Evolutionary conservation across 1,140 invertebrate species (phyloP).

Genomic region (Augochlora pura): DNA sequence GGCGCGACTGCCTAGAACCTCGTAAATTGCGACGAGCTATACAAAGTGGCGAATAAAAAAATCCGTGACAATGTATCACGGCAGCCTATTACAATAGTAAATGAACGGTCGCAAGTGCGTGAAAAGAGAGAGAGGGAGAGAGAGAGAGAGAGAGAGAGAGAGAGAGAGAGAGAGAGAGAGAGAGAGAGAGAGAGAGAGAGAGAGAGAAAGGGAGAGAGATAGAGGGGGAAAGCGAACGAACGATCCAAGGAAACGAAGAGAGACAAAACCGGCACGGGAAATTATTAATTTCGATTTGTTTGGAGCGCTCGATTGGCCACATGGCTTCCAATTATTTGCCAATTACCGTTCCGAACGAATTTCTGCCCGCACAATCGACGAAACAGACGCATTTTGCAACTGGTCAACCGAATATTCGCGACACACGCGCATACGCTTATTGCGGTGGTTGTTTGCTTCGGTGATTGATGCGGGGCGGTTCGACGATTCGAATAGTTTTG

Average conservation of each 20-base stretch:
- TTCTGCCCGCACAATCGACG: constrained; percentile 19
- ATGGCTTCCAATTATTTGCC: constrained; percentile 36
- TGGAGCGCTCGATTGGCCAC: constrained; percentile 21
- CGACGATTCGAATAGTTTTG: background rate
- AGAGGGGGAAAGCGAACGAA: background rate
- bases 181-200: no score
- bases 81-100: background rate
- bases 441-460: background rate
- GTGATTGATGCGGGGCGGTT: background rate
- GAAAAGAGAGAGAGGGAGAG: no score
- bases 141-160: no score
- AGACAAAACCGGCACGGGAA: background rate
- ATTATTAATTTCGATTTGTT: constrained; percentile 55
- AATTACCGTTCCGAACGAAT: constrained; percentile 53
- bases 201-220: no score
- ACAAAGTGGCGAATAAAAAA: background rate
- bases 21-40: no score
- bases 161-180: no score
- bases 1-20: no score
- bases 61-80: background rate
- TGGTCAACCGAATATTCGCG: constrained; percentile 15
- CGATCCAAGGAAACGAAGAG: background rate
- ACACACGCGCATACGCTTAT: background rate
- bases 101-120: background rate
- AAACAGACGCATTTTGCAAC: constrained; percentile 11